Evolutionary conservation across 2,888 invertebrate species (phyloP).

Genomic region (Argyra leucocephala): DNA sequence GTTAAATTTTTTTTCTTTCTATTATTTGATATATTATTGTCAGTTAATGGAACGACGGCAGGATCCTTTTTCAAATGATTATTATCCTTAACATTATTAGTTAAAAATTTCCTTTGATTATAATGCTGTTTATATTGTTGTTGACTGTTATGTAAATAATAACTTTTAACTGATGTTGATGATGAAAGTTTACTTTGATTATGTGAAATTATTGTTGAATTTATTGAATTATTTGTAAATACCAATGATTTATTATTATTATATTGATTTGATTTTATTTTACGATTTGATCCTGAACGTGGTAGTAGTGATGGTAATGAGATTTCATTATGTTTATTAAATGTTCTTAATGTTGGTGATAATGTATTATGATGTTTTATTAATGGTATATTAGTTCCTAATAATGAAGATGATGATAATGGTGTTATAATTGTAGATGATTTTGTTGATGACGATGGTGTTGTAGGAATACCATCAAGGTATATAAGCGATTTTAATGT

Average conservation of each 20-base stretch:
- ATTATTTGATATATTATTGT: constrained; percentile 13
- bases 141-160: not conserved
- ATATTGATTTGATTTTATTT: not conserved
- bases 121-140: constrained; percentile 2
- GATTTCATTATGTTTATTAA: too few relatives aligned
- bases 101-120: constrained; percentile 1
- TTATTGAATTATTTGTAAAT: not conserved
- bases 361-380: too few relatives aligned
- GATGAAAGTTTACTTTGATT: not conserved
- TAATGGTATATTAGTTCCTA: too few relatives aligned
- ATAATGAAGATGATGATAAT: not conserved
- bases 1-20: not conserved
- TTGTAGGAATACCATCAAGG: constrained; percentile 32
- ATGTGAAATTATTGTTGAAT: not conserved
- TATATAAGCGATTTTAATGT: constrained; percentile 32
- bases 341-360: too few relatives aligned
- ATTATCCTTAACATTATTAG: constrained; percentile 15
- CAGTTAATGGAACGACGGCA: constrained; percentile 11
- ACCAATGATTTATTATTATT: not conserved
- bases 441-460: not conserved
- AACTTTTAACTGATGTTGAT: not conserved
- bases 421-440: not conserved
- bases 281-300: not conserved
- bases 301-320: constrained; percentile 12
- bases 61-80: constrained; percentile 14